Conservation (phyloP, 2,113 vertebrate genomes). For the Sinocyclocheilus maitianheensis region DNA sequence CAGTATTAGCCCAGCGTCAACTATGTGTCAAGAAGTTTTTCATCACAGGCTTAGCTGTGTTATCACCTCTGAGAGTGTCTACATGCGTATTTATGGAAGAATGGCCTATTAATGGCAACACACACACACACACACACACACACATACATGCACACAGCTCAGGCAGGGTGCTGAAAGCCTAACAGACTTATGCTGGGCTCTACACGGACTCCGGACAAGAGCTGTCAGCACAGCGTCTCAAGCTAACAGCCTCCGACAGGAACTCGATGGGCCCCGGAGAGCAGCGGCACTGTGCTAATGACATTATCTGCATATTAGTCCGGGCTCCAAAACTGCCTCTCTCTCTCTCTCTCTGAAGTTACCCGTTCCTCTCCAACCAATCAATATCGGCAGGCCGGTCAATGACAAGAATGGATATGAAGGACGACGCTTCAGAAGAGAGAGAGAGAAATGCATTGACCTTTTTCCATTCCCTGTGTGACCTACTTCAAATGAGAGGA, state of each 20-base stretch:
- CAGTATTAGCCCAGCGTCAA: conserved; percentile 1
- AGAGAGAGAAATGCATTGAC: conserved; percentile 50
- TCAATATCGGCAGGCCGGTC: conserved; percentile 45
- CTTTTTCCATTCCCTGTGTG: conserved; percentile 58
- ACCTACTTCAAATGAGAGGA: conserved; percentile 67
- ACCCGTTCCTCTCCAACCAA: conserved; percentile 23
- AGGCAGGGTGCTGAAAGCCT: conserved; percentile 54
- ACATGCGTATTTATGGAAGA: conserved; percentile 16
- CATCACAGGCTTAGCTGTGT: conserved; percentile 17
- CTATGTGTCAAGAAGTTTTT: conserved; percentile 21
- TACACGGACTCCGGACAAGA: conserved; percentile 57
- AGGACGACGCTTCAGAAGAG: not conserved
- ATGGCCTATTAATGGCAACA: conserved; percentile 36
- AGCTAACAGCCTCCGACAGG: conserved; percentile 59
- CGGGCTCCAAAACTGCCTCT: conserved; percentile 49
- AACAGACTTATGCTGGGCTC: conserved; percentile 47
- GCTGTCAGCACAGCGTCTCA: conserved; percentile 63
- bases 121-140: conserved; percentile 7
- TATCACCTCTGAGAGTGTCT: conserved; percentile 16
- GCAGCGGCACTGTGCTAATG: conserved; percentile 57
- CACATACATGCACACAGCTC: not conserved
- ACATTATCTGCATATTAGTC: conserved; percentile 67
- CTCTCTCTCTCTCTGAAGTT: conserved; percentile 22
- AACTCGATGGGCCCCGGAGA: conserved; percentile 61
- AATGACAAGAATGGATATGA: conserved; percentile 30